A percentile compares a stretch with the other conserved stretches of the same genome.
phyloP scores from a whole-genome alignment of 2,113 vertebrate species.

The Onychorhynchus coronatus region DNA sequence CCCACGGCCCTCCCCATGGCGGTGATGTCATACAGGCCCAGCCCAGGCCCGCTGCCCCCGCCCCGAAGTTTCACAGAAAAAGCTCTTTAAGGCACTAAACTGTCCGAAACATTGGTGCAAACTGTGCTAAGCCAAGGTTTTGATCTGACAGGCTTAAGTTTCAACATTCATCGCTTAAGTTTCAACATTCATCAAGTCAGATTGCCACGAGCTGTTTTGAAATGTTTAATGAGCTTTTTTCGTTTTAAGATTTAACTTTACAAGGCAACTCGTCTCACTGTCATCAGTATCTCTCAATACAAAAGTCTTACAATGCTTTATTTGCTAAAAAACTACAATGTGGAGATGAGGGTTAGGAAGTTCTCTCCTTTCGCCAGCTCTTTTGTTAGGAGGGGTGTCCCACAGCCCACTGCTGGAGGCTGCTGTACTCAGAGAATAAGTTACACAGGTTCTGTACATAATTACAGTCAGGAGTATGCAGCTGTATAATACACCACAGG shows the following conservation, averaged over 20 bases:
- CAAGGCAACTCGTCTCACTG: conserved; percentile 64
- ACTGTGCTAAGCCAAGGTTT: not conserved
- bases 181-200: conserved; percentile 11
- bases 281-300: conserved; percentile 64
- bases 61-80: not conserved
- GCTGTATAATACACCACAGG: not conserved
- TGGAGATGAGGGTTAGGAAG: conserved; percentile 58
- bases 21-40: not conserved
- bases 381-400: not conserved
- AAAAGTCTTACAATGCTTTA: conserved; percentile 71
- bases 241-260: conserved; percentile 61
- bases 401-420: not conserved
- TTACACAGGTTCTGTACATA: conserved; percentile 87
- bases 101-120: not conserved
- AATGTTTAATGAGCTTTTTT: conserved; percentile 73
- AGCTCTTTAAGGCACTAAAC: not conserved
- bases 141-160: not conserved
- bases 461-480: conserved; percentile 73
- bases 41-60: not conserved
- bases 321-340: conserved; percentile 70
- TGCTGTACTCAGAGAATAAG: conserved; percentile 71
- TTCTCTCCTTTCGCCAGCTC: conserved; percentile 60
- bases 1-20: not conserved
- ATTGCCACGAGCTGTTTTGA: conserved; percentile 51
- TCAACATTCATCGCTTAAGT: not conserved